Conservation (phyloP, 2,888 invertebrate species). For the Amitus sp. region DNA sequence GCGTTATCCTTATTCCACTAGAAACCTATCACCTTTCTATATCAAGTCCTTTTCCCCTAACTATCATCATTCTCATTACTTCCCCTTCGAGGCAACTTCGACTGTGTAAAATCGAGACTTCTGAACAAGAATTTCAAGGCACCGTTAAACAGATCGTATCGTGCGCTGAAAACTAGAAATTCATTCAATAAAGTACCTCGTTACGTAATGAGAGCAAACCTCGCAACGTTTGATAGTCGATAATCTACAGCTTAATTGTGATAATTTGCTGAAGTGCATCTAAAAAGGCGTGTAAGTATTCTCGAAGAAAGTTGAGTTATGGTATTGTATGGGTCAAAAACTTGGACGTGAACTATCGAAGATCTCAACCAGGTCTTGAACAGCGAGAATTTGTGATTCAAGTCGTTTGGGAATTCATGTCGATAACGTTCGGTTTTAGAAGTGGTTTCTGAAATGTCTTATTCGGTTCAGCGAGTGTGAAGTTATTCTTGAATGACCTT, state of each 20-base stretch:
- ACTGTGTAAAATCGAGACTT: constrained; percentile 16
- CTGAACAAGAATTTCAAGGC: constrained; percentile 20
- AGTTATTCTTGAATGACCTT: no score
- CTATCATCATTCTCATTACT: neutral
- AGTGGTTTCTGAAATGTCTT: no score
- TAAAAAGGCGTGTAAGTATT: neutral
- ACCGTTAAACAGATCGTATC: constrained; percentile 8
- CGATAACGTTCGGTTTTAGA: no score
- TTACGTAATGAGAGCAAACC: constrained; percentile 10
- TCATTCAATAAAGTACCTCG: constrained; percentile 10
- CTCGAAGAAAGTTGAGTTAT: no score
- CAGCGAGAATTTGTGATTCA: no score
- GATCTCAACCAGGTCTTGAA: no score
- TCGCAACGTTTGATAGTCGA: neutral
- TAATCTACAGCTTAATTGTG: constrained; percentile 4
- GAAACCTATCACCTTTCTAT: constrained; percentile 16
- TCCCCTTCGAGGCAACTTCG: constrained; percentile 12
- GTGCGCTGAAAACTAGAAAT: constrained; percentile 10
- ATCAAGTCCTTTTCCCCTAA: constrained; percentile 2
- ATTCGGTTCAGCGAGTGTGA: no score
- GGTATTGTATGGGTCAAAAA: no score
- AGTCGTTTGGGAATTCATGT: no score
- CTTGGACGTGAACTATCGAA: no score
- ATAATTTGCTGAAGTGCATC: constrained; percentile 6
- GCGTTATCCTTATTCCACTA: constrained; percentile 31